Conservation (phyloP, 2,797 vertebrate species). For the Yasuhikotakia modesta region DNA sequence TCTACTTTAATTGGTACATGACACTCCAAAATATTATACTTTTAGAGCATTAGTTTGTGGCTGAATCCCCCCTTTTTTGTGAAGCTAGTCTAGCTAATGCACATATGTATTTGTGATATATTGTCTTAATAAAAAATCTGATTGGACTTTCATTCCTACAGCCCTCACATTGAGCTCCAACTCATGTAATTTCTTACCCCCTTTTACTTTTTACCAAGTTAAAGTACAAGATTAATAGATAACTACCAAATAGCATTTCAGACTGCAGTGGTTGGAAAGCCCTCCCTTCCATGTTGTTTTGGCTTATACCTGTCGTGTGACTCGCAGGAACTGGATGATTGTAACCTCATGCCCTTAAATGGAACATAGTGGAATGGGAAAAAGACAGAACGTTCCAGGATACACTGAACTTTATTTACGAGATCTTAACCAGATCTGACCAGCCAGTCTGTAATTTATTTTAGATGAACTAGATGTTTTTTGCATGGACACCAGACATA, state of each 20-base stretch:
- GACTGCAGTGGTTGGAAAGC: slow-evolving; percentile 38
- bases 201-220: no score
- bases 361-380: slow-evolving; percentile 31
- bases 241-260: not conserved
- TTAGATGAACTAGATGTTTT: slow-evolving; percentile 24
- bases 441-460: slow-evolving; percentile 16
- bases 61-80: no score
- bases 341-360: slow-evolving; percentile 36
- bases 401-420: slow-evolving; percentile 64
- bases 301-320: slow-evolving; percentile 51
- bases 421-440: slow-evolving; percentile 19
- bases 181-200: no score
- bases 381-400: slow-evolving; percentile 62
- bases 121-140: no score
- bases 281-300: slow-evolving; percentile 53
- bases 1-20: no score
- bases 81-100: no score
- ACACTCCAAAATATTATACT: no score
- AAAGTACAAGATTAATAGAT: not conserved
- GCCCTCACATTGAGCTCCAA: no score
- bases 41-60: no score
- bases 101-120: no score
- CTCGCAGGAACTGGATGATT: slow-evolving; percentile 45
- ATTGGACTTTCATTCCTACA: no score
- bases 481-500: slow-evolving; percentile 1